Evolutionary conservation across 2,113 vertebrate species (phyloP), one percentile per base, ranked within the genome.

Genomic region (Lamprotornis superbus): DNA sequence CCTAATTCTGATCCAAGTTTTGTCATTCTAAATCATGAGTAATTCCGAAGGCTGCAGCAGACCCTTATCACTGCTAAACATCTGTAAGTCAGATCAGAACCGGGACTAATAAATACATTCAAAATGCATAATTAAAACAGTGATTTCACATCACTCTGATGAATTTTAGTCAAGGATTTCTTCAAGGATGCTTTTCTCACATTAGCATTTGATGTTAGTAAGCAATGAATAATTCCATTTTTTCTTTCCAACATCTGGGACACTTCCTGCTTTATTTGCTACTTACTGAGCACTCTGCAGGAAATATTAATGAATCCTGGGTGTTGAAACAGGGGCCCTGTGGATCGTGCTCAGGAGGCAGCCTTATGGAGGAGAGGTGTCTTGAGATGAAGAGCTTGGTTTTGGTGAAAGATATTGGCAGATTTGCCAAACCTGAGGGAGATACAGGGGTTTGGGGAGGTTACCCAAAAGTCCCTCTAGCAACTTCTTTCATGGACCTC

Each of bases 181-280:
- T 97, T 97, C 97, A 97, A 97, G 97, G 97, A 97, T 97, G 95
- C 95, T 97, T 95, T 94, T 92, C 97, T 91, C 80, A 67, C 95
- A 97, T 97, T 97, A 97, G 97, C 96, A 97, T 97, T 96, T 97
- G 95, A 96, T 91, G 96, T 97, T 96, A 95, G 96, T 95, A 96
- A 97, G 96, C 95, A 92, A 97, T 97, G 97, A 97, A 97, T 97
- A 97, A 97, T 97, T 97, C 97, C 91, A 97, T 96, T 97, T 97
- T 97, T 96, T 97, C 97, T 97, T 93, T 55, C 93, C 92, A 97
- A 94, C 95, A 97, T 96, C 96, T 97, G 97, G 97, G 96, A 96
- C 90, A 83, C 90, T 97, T 97, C 96, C 95, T 97, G 96, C 95
- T 95, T 93, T 94, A 93, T 95, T 97, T 95, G 90, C 95, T 94